These are phyloP conservation scores for Noctua janthina DNA, from an alignment of 2,888 invertebrate species.

Conservation along the genomic window DNA sequence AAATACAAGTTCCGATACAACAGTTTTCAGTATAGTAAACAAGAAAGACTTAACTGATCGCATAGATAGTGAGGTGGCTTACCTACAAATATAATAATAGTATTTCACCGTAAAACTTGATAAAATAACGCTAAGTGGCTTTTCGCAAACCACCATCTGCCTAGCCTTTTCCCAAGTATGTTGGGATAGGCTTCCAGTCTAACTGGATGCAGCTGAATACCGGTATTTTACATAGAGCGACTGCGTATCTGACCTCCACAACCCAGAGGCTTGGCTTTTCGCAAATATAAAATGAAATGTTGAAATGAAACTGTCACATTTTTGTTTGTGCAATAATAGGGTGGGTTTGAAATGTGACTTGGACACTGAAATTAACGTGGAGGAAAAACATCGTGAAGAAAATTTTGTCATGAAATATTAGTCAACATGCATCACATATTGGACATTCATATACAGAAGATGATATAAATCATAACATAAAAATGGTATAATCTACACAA, in stretches of 20 bases:
- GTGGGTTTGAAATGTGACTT: not conserved
- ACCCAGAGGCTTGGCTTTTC: no score
- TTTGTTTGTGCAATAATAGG: not conserved
- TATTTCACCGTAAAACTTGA: not conserved
- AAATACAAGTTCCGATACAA: constrained; percentile 3
- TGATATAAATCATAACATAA: no score
- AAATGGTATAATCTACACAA: not conserved
- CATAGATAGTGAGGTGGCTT: not conserved
- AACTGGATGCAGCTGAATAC: no score
- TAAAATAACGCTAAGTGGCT: not conserved
- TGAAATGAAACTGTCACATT: constrained; percentile 2
- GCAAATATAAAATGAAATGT: constrained; percentile 12
- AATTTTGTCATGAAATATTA: no score
- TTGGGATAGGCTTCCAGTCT: no score
- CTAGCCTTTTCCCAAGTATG: no score
- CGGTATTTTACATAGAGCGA: no score
- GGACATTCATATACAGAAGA: not conserved
- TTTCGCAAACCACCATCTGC: not conserved
- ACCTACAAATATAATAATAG: not conserved
- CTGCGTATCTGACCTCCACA: no score
- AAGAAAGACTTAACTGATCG: not conserved
- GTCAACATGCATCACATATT: not conserved
- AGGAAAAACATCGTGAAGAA: not conserved
- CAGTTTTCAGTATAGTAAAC: constrained; percentile 22
- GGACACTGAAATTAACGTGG: not conserved